Percentiles rank a stretch among this genome's conserved stretches.
These are phyloP conservation scores for Loris lydekkerianus DNA, from an alignment of 2,797 vertebrate genomes.

Conservation along the genomic window DNA sequence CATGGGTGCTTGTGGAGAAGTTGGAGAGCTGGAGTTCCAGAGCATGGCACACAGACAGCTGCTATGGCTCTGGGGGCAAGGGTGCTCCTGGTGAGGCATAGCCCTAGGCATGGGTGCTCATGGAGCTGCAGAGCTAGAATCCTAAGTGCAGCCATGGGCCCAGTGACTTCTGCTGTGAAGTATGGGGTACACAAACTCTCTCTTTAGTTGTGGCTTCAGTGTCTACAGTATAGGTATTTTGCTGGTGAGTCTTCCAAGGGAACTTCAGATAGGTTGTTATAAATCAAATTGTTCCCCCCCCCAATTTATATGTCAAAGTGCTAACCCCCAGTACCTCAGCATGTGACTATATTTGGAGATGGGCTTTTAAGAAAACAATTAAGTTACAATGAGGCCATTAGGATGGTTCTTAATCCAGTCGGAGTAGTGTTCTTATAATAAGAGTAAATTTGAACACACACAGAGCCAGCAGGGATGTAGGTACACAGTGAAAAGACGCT, in stretches of 20 bases:
- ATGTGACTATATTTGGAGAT: neutral
- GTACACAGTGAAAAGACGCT: neutral
- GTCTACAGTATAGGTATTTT: neutral
- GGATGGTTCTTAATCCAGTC: neutral
- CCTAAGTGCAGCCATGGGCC: no score
- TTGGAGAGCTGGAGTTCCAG: no score
- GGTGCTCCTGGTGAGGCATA: no score
- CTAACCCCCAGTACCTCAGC: neutral
- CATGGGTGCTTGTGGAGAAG: no score
- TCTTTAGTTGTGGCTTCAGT: no score
- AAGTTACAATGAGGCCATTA: neutral
- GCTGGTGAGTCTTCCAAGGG: neutral
- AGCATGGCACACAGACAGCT: no score
- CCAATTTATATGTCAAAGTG: neutral
- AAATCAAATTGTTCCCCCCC: neutral
- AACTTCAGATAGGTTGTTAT: neutral
- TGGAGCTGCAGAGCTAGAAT: no score
- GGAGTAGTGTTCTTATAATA: neutral
- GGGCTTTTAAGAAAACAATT: neutral
- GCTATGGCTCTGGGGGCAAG: no score
- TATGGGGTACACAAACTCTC: no score
- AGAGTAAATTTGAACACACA: neutral
- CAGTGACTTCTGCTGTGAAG: no score
- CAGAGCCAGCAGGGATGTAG: neutral
- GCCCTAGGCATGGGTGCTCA: no score